These are phyloP conservation scores for Cistogaster globosa DNA, from an alignment of 2,888 invertebrate species.

Conservation along the genomic window DNA sequence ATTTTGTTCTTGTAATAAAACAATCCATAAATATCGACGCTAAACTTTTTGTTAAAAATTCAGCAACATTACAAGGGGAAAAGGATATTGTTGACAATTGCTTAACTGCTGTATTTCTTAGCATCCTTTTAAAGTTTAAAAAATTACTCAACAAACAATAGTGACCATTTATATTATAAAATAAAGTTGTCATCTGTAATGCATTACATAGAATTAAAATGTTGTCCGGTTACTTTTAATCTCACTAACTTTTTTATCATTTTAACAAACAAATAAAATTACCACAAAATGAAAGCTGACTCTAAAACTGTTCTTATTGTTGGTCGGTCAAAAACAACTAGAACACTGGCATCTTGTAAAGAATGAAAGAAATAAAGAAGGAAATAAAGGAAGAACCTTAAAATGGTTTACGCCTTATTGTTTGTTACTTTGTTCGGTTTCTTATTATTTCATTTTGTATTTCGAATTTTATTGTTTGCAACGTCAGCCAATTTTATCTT, in stretches of 20 bases:
- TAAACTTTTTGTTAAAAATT: slow-evolving; percentile 50
- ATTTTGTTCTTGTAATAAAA: not conserved
- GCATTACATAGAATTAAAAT: slow-evolving; percentile 39
- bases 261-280: slow-evolving; percentile 54
- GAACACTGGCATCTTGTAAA: slow-evolving; percentile 21
- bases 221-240: slow-evolving; percentile 47
- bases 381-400: slow-evolving; percentile 34
- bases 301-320: slow-evolving; percentile 35
- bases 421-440: not conserved
- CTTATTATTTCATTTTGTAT: slow-evolving; percentile 17
- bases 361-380: slow-evolving; percentile 9
- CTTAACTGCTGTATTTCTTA: slow-evolving; percentile 20
- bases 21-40: slow-evolving; percentile 27
- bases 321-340: slow-evolving; percentile 57
- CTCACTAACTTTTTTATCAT: slow-evolving; percentile 33
- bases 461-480: slow-evolving; percentile 59
- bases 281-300: slow-evolving; percentile 66
- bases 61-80: slow-evolving; percentile 13
- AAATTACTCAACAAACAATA: slow-evolving; percentile 40
- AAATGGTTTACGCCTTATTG: slow-evolving; percentile 70
- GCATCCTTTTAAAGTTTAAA: not conserved
- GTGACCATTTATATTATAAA: slow-evolving; percentile 40
- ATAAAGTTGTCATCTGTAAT: slow-evolving; percentile 40
- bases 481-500: slow-evolving; percentile 71
- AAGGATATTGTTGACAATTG: slow-evolving; percentile 59